Base-by-base conservation (phyloP, 2,113 vertebrate species). In the Ibidorhyncha struthersii region DNA sequence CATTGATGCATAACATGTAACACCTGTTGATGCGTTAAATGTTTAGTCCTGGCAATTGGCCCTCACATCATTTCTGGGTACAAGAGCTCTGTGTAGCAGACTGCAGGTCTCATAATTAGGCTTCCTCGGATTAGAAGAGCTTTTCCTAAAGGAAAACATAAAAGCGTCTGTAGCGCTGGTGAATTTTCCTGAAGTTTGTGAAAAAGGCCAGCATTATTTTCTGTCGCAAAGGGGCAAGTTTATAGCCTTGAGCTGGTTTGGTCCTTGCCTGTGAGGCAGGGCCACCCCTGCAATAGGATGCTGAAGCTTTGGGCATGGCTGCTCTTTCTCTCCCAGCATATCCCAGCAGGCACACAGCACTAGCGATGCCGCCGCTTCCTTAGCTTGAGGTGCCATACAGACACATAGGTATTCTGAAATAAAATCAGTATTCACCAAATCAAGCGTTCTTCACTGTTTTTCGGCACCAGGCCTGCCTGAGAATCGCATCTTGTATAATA, bases 11-110 rank as follows among this genome's bases (percentile, higher is more conserved):
- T 84, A 95, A 94, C 92, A 50, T 93, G 89, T 82, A 95, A 90
- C 94, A 96, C 96, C 97, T 97, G 96, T 96, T 96, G 97, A 74
- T 77, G 91, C 11, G 15, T 83, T 88, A 97, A 96, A 95, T 67
- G 89, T 88, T 95, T 90, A 80, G 89, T 85, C 84, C 91, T 94
- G 96, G 97, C 96, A 96, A 86, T 74, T 85, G 94, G 84, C 89
- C 91, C 85, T 96, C 72, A 12, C 78, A 53, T 89, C 9, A 49
- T 92, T 91, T 77, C 83, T 93, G 95, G 81, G 49, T 95, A 70
- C 1, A 7, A 93, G 71, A 89, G 91, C 71, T 77, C 82, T 67
- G 66, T 22, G 66, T 7, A 71, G 84, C 92, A 70, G 63, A 14
- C 43, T 67, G 63, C 56, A 34, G 66, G 29, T 55, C 59, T 87